Base-by-base conservation (phyloP, 1,140 invertebrate genomes). In the Doryteuthis pealeii region DNA sequence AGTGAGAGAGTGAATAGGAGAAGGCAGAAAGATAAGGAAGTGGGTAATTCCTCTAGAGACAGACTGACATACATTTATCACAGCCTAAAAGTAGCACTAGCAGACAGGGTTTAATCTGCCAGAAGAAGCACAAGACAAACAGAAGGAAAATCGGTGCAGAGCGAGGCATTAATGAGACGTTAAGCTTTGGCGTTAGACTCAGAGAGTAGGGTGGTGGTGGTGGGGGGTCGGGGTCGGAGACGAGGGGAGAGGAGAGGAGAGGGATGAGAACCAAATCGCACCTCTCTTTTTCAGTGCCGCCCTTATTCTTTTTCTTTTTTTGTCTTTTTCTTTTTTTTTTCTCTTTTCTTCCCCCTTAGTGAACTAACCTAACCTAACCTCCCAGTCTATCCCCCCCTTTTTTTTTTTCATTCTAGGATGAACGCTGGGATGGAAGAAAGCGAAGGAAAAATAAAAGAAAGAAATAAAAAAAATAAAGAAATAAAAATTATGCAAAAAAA, bases 51-150 rank as follows among this genome's bases (percentile, higher is more conserved):
- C 54, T 22, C 54, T 5, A 28, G 54, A 62, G 54, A 62, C 54
- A 62, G 54, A 62, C 54, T 62, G 54, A 62, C 54, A 62, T 18
- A 62, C 54, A 62, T 62, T 62, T 62, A 62, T 62, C 54, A 22
- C 18, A 6, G 54, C 54, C 54, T 62, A 62, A 62, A 62, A 62
- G 54, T 62, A 62, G 54, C 54, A 62, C 54, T 22, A 62, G 54
- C 54, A 62, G 54, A 62, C 54, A 22, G 54, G 54, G 26, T 62
- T 62, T 62, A 62, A 62, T 62, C 54, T 62, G 54, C 10, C 54
- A 62, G 54, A 62, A 62, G 54, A 62, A 62, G 18, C 54, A 18
- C 54, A 12, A 62, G 54, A 28, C 54, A 62, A 62, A 22, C 54
- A 62, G 26, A 28, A 62, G 54, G 2, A 62, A 62, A 62, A 28